Conservation (phyloP, 2,888 invertebrate genomes). For the Polydrusus tereticollis region DNA sequence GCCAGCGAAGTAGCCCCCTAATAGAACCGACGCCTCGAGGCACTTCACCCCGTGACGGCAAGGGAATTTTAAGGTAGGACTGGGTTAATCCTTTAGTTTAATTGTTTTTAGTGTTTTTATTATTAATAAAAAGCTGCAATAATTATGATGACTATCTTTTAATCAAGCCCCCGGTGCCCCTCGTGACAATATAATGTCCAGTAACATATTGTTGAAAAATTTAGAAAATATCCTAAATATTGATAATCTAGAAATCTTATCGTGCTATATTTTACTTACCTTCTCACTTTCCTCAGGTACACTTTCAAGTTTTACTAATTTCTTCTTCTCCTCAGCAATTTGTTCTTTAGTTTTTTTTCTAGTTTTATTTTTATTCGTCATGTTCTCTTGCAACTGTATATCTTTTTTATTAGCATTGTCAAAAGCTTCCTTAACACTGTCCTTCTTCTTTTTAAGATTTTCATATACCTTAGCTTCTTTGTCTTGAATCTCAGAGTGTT, state of each 20-base stretch:
- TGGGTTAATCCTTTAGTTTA: no score
- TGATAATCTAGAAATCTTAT: slow-evolving; percentile 21
- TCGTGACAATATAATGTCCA: no score
- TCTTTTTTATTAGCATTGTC: slow-evolving; percentile 76
- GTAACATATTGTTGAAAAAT: no score
- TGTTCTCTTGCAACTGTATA: slow-evolving; percentile 75
- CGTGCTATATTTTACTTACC: slow-evolving; percentile 66
- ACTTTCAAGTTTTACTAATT: slow-evolving; percentile 75
- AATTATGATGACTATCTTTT: no score
- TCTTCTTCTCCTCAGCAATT: slow-evolving; percentile 75
- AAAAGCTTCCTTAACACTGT: slow-evolving; percentile 68
- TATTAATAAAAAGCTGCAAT: no score
- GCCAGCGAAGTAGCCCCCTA: no score
- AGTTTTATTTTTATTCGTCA: slow-evolving; percentile 78
- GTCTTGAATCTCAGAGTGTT: slow-evolving; percentile 62
- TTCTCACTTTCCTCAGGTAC: slow-evolving; percentile 81
- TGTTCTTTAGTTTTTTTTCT: slow-evolving; percentile 80
- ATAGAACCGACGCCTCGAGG: no score
- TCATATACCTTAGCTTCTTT: slow-evolving; percentile 62
- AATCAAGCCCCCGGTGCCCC: no score
- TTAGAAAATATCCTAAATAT: no score
- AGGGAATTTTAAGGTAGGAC: no score
- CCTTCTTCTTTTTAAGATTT: slow-evolving; percentile 64
- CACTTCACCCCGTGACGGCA: no score
- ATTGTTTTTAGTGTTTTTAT: no score